Conservation (phyloP, 2,888 invertebrate genomes). For the Epistrophe grossulariae region DNA sequence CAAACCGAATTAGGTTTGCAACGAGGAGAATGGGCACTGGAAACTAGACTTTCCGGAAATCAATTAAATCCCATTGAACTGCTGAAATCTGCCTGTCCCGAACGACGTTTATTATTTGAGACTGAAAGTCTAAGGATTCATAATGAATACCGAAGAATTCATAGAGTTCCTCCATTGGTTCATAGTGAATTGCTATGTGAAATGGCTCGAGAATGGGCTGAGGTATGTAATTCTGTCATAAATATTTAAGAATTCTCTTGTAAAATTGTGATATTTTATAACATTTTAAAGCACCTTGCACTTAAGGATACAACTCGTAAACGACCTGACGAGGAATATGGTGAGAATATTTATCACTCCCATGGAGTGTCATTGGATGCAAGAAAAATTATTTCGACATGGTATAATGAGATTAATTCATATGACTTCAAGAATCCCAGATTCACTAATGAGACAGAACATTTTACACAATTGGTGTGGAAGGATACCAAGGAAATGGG, state of each 20-base stretch:
- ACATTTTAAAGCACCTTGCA: slow-evolving; percentile 84
- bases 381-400: slow-evolving; percentile 90
- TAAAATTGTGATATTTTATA: neutral
- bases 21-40: slow-evolving; percentile 45
- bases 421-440: slow-evolving; percentile 87
- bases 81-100: slow-evolving; percentile 54
- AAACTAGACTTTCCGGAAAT: slow-evolving; percentile 44
- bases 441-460: slow-evolving; percentile 89
- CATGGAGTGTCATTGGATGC: slow-evolving; percentile 89
- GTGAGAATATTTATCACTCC: slow-evolving; percentile 93
- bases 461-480: slow-evolving; percentile 95
- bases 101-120: slow-evolving; percentile 49
- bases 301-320: slow-evolving; percentile 88
- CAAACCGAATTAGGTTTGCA: slow-evolving; percentile 58
- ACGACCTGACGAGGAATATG: slow-evolving; percentile 90
- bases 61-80: slow-evolving; percentile 62
- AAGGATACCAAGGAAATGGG: slow-evolving; percentile 90
- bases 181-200: slow-evolving; percentile 58
- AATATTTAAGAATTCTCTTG: neutral
- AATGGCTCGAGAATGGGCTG: slow-evolving; percentile 65
- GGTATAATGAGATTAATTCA: slow-evolving; percentile 90
- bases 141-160: slow-evolving; percentile 52
- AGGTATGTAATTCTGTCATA: slow-evolving; percentile 21
- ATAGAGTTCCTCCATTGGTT: slow-evolving; percentile 47
- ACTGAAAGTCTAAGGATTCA: slow-evolving; percentile 51